Evolutionary conservation across 2,113 vertebrate genomes (phyloP).

Genomic region (Cepphus grylle): DNA sequence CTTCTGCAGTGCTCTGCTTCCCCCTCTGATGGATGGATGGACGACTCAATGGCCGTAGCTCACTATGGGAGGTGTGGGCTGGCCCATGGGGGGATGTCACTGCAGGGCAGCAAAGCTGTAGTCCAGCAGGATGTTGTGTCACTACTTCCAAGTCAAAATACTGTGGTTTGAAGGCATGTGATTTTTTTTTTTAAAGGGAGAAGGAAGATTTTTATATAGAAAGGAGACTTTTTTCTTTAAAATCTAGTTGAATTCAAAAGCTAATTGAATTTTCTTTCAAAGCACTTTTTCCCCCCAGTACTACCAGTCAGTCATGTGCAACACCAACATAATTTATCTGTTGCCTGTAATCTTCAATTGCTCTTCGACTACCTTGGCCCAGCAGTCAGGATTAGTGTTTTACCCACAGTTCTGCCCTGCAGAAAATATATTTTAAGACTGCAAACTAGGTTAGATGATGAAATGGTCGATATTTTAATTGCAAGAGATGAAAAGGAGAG

Average conservation of each 20-base stretch:
- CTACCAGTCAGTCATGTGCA: neutral
- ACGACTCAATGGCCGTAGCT: neutral
- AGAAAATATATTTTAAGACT: neutral
- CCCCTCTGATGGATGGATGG: neutral
- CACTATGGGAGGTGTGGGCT: neutral
- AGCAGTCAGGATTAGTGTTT: neutral
- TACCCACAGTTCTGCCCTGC: neutral
- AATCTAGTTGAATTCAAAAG: neutral
- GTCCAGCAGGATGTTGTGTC: neutral
- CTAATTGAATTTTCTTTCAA: neutral
- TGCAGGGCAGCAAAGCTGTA: neutral
- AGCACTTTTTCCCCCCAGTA: neutral
- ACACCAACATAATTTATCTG: neutral
- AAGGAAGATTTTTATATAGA: neutral
- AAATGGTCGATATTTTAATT: slow-evolving; percentile 30
- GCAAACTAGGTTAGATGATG: neutral
- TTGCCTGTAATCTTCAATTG: neutral
- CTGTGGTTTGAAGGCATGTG: neutral
- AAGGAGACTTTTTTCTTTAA: neutral
- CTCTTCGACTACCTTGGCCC: neutral
- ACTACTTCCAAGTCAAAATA: slow-evolving; percentile 1
- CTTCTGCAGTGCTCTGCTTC: neutral
- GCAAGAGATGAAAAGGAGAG: neutral
- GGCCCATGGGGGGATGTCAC: neutral
- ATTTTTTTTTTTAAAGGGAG: neutral